These are phyloP conservation scores for Sebastolobus alascanus DNA, from an alignment of 2,797 vertebrate species.

Conservation along the genomic window DNA sequence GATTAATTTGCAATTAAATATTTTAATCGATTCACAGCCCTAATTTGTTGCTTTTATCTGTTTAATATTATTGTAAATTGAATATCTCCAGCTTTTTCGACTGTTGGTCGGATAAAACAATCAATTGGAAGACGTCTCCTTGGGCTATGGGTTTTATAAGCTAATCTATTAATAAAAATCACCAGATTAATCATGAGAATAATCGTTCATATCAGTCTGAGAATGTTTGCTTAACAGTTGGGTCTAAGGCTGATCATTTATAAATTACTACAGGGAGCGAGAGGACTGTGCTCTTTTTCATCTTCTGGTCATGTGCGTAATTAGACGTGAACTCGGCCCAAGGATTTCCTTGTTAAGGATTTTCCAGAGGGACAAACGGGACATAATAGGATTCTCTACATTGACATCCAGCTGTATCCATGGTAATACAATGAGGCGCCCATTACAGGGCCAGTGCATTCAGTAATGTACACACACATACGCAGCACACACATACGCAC, in stretches of 20 bases:
- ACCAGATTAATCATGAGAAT: neutral
- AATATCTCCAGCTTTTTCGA: neutral
- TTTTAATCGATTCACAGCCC: too few species aligned
- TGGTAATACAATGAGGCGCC: conserved; percentile 37
- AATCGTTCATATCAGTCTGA: accelerated
- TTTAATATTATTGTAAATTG: neutral
- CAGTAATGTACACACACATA: conserved; percentile 29
- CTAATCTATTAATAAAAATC: neutral
- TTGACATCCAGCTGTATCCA: conserved; percentile 62
- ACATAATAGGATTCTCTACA: conserved; percentile 66
- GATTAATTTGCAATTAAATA: too few species aligned
- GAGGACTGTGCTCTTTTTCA: neutral
- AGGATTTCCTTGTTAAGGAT: conserved; percentile 62
- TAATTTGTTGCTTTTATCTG: neutral
- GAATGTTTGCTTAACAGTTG: neutral
- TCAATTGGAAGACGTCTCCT: neutral
- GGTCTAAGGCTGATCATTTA: neutral
- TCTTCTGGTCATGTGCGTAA: conserved; percentile 54
- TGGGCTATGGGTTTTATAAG: neutral
- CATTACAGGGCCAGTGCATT: conserved; percentile 30
- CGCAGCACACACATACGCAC: neutral
- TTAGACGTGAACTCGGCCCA: conserved; percentile 50
- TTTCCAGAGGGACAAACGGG: conserved; percentile 56
- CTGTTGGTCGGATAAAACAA: neutral
- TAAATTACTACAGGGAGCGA: conserved; percentile 8